phyloP scores from a whole-genome alignment of 2,888 invertebrate species.

The Dryococelus australis region DNA sequence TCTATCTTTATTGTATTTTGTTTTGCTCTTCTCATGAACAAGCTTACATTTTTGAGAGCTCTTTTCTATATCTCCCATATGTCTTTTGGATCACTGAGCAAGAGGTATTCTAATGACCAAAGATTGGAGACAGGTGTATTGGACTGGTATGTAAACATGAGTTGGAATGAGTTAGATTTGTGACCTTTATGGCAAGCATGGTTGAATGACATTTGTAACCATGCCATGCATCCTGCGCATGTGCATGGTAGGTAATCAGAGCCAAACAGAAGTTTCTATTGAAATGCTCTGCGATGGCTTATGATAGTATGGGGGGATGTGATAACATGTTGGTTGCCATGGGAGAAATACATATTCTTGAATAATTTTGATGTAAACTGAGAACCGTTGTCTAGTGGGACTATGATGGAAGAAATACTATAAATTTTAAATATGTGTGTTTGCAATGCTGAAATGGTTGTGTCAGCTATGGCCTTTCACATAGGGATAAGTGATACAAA shows the following conservation, averaged over 20 bases:
- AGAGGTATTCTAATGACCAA: neutral
- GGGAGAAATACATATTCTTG: neutral
- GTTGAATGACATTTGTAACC: conserved; percentile 7
- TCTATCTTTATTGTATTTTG: too few relatives aligned
- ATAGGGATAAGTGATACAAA: neutral
- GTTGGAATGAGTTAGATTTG: neutral
- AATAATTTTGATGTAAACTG: neutral
- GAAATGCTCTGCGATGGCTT: neutral
- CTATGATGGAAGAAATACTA: neutral
- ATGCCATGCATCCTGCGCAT: neutral
- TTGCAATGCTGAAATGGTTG: neutral
- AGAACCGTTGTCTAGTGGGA: neutral
- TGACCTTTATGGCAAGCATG: neutral
- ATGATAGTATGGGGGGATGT: neutral
- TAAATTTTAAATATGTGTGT: neutral
- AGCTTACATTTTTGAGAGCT: neutral
- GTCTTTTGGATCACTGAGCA: neutral
- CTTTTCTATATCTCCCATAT: neutral
- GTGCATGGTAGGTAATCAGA: neutral
- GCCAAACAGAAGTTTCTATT: neutral
- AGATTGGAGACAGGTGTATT: neutral
- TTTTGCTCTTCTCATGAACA: neutral
- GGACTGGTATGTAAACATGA: neutral
- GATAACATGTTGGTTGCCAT: neutral
- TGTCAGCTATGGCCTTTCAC: neutral